phyloP scores from a whole-genome alignment of 1,140 invertebrate species.

The Nebria ingens region DNA sequence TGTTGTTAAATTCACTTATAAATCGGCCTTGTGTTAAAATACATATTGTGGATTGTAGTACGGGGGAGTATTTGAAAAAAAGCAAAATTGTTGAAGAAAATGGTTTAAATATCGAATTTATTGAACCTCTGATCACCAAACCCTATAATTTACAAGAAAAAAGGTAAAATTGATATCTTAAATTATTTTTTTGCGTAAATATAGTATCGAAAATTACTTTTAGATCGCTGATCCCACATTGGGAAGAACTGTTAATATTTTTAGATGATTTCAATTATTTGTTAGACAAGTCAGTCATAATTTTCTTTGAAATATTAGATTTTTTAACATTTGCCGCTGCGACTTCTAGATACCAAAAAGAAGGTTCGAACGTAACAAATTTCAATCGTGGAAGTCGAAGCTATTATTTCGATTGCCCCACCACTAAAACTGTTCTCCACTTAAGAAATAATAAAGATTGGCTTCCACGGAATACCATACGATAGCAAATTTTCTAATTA shows the following conservation, averaged over 20 bases:
- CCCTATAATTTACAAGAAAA: conserved; percentile 17
- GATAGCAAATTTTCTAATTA: neutral
- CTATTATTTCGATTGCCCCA: too few relatives aligned
- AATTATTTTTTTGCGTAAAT: neutral
- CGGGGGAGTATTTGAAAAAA: conserved; percentile 11
- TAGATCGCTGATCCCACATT: conserved; percentile 18
- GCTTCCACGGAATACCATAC: neutral
- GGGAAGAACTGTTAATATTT: conserved; percentile 20
- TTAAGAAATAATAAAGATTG: too few relatives aligned
- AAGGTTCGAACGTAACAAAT: neutral
- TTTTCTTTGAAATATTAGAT: conserved; percentile 23
- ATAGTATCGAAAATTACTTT: conserved; percentile 6
- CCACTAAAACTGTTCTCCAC: too few relatives aligned
- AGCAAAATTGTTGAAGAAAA: neutral
- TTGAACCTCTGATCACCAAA: conserved; percentile 14
- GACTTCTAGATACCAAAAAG: neutral
- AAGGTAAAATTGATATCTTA: conserved; percentile 13
- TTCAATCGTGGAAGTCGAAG: too few relatives aligned
- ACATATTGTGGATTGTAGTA: conserved; percentile 16
- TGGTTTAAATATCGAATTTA: conserved; percentile 4
- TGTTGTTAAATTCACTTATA: neutral
- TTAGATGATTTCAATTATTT: conserved; percentile 16
- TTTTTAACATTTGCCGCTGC: neutral
- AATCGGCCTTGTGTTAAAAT: conserved; percentile 13
- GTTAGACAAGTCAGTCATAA: conserved; percentile 10